These are phyloP conservation scores for Muschampia plurimacula DNA, from an alignment of 2,888 invertebrate genomes.

Conservation along the genomic window DNA sequence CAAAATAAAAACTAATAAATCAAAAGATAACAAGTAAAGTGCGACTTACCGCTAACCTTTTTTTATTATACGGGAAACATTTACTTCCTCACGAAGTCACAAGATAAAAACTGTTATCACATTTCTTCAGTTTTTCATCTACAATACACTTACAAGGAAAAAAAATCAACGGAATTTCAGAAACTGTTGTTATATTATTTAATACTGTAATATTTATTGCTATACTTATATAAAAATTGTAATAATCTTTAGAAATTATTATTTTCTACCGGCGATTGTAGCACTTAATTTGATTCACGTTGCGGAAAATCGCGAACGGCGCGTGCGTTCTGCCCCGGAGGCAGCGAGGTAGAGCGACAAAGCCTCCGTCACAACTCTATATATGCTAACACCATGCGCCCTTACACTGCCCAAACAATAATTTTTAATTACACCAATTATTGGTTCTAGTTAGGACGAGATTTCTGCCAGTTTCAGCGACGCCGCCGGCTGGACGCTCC, in stretches of 20 bases:
- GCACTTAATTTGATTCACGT: conserved; percentile 26
- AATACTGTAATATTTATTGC: background rate
- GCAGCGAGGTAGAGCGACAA: conserved; percentile 56
- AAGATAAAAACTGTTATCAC: conserved; percentile 49
- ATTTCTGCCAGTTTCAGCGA: conserved; percentile 71
- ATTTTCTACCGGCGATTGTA: background rate
- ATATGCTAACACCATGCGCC: conserved; percentile 68
- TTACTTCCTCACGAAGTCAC: conserved; percentile 41
- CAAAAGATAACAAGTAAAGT: conserved; percentile 28
- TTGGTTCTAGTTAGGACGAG: conserved; percentile 77
- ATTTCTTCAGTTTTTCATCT: conserved; percentile 44
- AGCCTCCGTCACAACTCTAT: conserved; percentile 65
- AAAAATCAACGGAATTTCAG: background rate
- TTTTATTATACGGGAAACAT: conserved; percentile 39
- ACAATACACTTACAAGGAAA: conserved; percentile 29
- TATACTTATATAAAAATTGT: background rate
- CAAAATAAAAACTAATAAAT: conserved; percentile 17
- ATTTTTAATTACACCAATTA: conserved; percentile 74
- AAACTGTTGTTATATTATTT: background rate
- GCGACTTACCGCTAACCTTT: conserved; percentile 41
- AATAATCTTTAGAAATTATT: background rate
- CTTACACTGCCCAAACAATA: conserved; percentile 60
- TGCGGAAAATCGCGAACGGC: conserved; percentile 42
- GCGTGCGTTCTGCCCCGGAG: conserved; percentile 59
- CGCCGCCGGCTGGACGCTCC: conserved; percentile 42